A percentile compares a stretch with the other conserved stretches of the same genome.
phyloP scores from a whole-genome alignment of 2,797 vertebrate species.

The Amblyopsis hoosieri region DNA sequence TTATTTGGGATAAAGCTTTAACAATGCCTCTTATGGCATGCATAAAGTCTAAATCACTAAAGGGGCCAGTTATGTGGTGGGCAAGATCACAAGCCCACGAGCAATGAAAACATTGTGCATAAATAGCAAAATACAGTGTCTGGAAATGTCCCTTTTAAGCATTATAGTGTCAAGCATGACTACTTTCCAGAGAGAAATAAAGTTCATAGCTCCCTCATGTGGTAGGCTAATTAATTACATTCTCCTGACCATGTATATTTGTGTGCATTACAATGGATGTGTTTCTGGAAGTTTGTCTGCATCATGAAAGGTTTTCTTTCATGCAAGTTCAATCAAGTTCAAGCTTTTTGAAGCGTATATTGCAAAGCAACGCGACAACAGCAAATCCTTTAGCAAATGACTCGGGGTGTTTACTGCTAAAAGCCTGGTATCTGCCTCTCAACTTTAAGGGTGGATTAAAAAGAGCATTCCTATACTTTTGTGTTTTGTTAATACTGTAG shows the following conservation, averaged over 20 bases:
- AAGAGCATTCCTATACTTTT: slow-evolving; percentile 56
- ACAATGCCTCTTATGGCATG: not conserved
- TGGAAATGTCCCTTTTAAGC: not conserved
- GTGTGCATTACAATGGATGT: slow-evolving; percentile 11
- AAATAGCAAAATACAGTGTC: slow-evolving; percentile 4
- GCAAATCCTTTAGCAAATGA: slow-evolving; percentile 61
- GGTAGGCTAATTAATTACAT: slow-evolving; percentile 37
- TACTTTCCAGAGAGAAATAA: slow-evolving; percentile 28
- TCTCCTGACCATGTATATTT: not conserved
- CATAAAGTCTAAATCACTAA: not conserved
- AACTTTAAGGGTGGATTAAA: slow-evolving; percentile 69
- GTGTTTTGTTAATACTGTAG: slow-evolving; percentile 52
- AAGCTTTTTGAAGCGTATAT: slow-evolving; percentile 49
- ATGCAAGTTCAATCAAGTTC: slow-evolving; percentile 51
- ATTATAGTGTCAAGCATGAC: slow-evolving; percentile 9
- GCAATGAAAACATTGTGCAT: too few relatives aligned
- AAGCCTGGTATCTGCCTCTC: slow-evolving; percentile 69
- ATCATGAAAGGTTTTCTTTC: slow-evolving; percentile 54
- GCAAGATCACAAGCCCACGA: too few relatives aligned
- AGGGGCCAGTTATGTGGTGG: too few relatives aligned
- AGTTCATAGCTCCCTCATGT: slow-evolving; percentile 64
- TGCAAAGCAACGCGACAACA: slow-evolving; percentile 47
- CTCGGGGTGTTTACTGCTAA: slow-evolving; percentile 60
- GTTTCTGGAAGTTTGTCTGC: slow-evolving; percentile 11
- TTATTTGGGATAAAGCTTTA: not conserved